Percentiles rank a stretch among this genome's conserved stretches.
Evolutionary conservation across 2,888 invertebrate species (phyloP).

Genomic region (Monoplex corrugatus): DNA sequence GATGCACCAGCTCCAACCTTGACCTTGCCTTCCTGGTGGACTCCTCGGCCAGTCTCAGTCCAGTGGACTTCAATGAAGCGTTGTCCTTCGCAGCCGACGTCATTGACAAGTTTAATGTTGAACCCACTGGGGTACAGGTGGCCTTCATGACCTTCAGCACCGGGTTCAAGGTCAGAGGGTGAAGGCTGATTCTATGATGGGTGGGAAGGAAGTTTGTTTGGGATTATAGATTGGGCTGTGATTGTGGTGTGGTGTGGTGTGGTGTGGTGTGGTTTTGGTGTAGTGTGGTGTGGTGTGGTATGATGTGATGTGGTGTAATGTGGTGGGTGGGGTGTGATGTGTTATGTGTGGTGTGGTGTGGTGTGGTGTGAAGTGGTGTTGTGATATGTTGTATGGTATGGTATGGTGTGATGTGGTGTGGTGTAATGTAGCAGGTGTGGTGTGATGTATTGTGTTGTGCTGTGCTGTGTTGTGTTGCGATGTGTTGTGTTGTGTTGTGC

Average conservation of each 20-base stretch:
- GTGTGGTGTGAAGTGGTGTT: not conserved
- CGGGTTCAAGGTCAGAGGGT: constrained; percentile 63
- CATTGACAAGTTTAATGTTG: constrained; percentile 77
- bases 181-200: not conserved
- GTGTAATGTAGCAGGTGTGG: too few relatives aligned
- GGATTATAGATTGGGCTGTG: too few relatives aligned
- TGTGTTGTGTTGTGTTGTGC: not conserved
- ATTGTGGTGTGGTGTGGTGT: not conserved
- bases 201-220: not conserved
- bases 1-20: constrained; percentile 66
- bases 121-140: constrained; percentile 75
- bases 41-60: constrained; percentile 80
- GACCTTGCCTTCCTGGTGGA: constrained; percentile 81
- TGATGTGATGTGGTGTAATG: not conserved
- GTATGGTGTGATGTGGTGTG: not conserved
- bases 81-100: constrained; percentile 77
- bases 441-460: not conserved
- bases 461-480: not conserved
- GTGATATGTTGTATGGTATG: not conserved
- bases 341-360: not conserved
- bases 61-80: constrained; percentile 71
- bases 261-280: not conserved
- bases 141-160: constrained; percentile 80
- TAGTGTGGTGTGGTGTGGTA: not conserved
- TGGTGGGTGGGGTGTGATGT: too few relatives aligned